Evolutionary conservation across 2,113 vertebrate species (phyloP), one percentile per base, ranked within the genome.

Genomic region (Struthidea cinerea): DNA sequence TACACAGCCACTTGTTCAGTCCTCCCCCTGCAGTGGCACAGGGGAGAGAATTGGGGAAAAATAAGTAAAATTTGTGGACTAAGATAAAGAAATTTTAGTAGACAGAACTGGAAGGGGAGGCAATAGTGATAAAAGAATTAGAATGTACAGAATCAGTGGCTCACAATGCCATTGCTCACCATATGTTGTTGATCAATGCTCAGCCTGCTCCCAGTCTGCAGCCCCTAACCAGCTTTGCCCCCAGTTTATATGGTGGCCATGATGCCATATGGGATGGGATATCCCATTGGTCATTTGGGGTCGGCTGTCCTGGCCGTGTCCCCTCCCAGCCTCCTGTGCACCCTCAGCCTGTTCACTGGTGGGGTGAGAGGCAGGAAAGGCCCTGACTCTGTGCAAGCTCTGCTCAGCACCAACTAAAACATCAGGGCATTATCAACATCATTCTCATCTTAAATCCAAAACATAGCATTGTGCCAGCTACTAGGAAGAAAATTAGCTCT

Each of bases 61-160:
- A 52, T 21, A 67, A 6, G 30, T 18, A 37, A 77, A 56, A 70
- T 42, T 37, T 47, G 3, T 28, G 10, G 63, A 10, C 35, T 63
- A 21, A 69, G 18, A 33, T 69, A 49, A 63, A 49, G 26, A 55
- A 23, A 63, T 33, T 63, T 55, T 63, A 24, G 19, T 37, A 77
- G 18, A 63, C 2, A 9, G 22, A 63, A 77, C 17, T 0, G 0
- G 22, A 63, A 56, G 3, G 15, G 22, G 33, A 56, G 19, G 44
- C 8, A 42, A 49, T 35, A 69, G 32, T 16, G 35, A 28, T 56
- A 37, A 23, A 69, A 76, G 0, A 79, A 47, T 33, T 35, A 33
- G 22, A 55, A 68, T 44, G 11, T 44, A 50, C 22, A 39, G 68
- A 68, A 49, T 35, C 44, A 33, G 35, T 42, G 41, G 18, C 2